Percentiles rank a stretch among this genome's conserved stretches.
These are phyloP conservation scores for Macropus fuliginosus DNA, from an alignment of 2,797 vertebrate genomes.

Conservation along the genomic window DNA sequence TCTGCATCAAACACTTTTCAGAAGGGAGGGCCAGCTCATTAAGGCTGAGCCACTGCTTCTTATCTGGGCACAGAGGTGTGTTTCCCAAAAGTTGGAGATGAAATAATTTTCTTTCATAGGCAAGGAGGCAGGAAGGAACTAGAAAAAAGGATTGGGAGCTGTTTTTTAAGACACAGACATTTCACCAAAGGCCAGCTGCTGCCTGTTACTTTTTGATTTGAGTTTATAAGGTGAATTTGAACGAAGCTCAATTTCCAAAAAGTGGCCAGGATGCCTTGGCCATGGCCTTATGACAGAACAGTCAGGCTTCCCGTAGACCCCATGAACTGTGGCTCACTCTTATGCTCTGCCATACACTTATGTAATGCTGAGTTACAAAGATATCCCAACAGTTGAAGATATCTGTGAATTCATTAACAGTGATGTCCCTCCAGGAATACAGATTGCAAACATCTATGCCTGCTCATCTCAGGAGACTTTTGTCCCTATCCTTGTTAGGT, in stretches of 20 bases:
- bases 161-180: not conserved
- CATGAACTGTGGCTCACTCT: not conserved
- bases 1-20: not conserved
- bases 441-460: not conserved
- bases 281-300: not conserved
- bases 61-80: not conserved
- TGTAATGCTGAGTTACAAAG: not conserved
- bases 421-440: not conserved
- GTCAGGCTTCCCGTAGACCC: not conserved
- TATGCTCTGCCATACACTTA: not conserved
- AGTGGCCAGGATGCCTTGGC: not conserved
- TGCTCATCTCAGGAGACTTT: not conserved
- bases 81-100: not conserved
- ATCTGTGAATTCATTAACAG: not conserved
- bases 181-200: not conserved
- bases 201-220: not conserved
- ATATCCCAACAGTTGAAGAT: not conserved
- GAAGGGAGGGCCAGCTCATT: not conserved
- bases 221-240: not conserved
- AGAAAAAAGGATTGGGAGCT: not conserved
- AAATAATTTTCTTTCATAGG: not conserved
- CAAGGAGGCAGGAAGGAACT: not conserved
- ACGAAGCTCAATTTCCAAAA: not conserved
- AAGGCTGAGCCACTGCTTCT: not conserved
- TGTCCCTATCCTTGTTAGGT: not conserved